These are phyloP conservation scores for Pollenia griseotomentosa DNA, from an alignment of 2,888 invertebrate genomes.

Conservation along the genomic window DNA sequence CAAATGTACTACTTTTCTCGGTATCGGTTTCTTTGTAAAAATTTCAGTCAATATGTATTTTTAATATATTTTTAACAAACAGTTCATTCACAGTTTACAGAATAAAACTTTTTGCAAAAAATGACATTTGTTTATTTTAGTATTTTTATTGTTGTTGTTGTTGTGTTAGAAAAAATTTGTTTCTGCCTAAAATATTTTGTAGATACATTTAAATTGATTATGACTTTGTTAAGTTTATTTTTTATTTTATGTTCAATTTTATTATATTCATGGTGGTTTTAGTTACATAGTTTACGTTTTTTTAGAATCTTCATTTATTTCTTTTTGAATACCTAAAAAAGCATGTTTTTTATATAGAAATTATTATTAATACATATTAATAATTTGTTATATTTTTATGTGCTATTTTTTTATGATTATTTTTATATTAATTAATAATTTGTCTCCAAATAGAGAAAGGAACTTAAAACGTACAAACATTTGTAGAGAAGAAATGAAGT, in stretches of 20 bases:
- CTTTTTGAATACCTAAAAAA: conserved; percentile 61
- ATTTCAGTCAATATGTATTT: conserved; percentile 60
- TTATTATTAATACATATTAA: conserved; percentile 44
- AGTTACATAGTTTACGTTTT: conserved; percentile 72
- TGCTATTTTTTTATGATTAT: conserved; percentile 1
- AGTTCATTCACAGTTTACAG: conserved; percentile 35
- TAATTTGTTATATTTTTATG: conserved; percentile 12
- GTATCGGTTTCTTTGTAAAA: conserved; percentile 65
- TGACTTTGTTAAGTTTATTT: conserved; percentile 8
- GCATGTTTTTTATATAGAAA: conserved; percentile 49
- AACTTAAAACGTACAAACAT: conserved; percentile 61
- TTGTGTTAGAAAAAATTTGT: conserved; percentile 66
- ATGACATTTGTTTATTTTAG: conserved; percentile 15
- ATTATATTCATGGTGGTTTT: conserved; percentile 69
- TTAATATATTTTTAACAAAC: conserved; percentile 33
- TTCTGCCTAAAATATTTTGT: conserved; percentile 61
- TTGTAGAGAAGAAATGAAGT: background rate
- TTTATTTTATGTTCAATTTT: conserved; percentile 42
- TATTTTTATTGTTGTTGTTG: conserved; percentile 28
- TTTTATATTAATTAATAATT: conserved; percentile 59
- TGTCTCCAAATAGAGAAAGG: conserved; percentile 71
- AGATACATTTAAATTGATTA: conserved; percentile 49
- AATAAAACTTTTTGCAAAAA: conserved; percentile 63
- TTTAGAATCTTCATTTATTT: conserved; percentile 64
- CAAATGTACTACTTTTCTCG: conserved; percentile 53